Conservation (phyloP, 2,888 invertebrate genomes). For the Ceratothoa steindachneri region DNA sequence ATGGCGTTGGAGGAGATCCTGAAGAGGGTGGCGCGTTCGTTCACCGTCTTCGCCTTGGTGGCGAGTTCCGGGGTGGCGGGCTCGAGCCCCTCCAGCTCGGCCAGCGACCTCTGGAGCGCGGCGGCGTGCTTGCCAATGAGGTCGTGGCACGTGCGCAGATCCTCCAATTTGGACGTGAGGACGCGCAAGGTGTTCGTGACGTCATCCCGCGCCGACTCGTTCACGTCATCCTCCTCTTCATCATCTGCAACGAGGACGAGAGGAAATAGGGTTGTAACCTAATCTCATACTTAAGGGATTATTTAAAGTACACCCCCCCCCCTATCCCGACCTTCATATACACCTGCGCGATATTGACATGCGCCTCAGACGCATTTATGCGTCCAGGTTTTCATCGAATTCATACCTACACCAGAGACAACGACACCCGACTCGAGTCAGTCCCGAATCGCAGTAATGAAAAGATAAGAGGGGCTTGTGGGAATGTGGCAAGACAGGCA, state of each 20-base stretch:
- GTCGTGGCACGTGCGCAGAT: slow-evolving; percentile 85
- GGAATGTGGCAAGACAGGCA: too few species aligned
- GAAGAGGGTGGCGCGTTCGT: slow-evolving; percentile 90
- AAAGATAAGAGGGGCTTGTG: too few species aligned
- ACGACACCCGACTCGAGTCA: too few species aligned
- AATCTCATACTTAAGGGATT: not conserved
- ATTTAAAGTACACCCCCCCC: too few species aligned
- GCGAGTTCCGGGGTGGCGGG: slow-evolving; percentile 61
- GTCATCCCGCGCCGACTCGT: slow-evolving; percentile 60
- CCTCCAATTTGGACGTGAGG: slow-evolving; percentile 75
- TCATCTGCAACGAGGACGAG: slow-evolving; percentile 62
- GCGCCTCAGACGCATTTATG: too few species aligned
- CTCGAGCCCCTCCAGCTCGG: slow-evolving; percentile 68
- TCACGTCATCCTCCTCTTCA: slow-evolving; percentile 62
- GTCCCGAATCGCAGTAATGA: too few species aligned
- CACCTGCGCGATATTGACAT: too few species aligned
- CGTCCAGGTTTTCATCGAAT: too few species aligned
- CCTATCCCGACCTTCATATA: too few species aligned
- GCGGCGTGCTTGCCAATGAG: slow-evolving; percentile 82
- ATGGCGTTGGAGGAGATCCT: slow-evolving; percentile 92
- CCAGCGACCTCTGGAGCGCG: slow-evolving; percentile 68
- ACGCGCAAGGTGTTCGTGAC: slow-evolving; percentile 58
- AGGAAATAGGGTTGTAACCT: not conserved
- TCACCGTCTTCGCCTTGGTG: slow-evolving; percentile 78
- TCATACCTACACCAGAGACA: too few species aligned